Base-by-base conservation (phyloP, 2,797 vertebrate genomes). In the Cottoperca gobio region DNA sequence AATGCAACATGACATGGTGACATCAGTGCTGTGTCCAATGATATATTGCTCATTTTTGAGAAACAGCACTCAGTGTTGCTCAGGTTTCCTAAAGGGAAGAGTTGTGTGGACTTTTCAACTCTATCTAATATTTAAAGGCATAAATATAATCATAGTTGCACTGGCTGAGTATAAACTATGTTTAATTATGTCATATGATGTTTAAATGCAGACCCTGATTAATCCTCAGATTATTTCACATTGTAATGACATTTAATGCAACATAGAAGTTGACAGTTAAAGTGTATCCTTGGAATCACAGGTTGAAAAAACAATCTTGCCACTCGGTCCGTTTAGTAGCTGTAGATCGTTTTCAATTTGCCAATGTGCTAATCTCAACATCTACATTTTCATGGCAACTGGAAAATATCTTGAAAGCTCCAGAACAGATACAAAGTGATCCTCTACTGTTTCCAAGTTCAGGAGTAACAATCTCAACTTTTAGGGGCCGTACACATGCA, bases 1-100 rank as follows among this genome's bases (percentile, higher is more conserved):
- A 33, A 78, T 35, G 46, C 53, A 37, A 64, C 19, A 7, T 64
- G 48, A 64, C 60, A 43, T 24, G 19, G 59, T 70, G 78, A 78
- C 69, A 70, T 64, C 57, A 23, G 24, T 46, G 60, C 45, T 26
- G n/a, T 16, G 17, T 24, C 24, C 50, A 19, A 39, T 39, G 26
- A 39, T 43, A 16, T 8, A 8, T 8, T 37, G 43, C 49, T 45
- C 45, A 42, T 43, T 48, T 61, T 8, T 67, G 37, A 50, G 24
- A 53, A 59, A 60, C 16, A 46, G 31, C 5, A 3, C 4, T 28
- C 42, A 62, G 16, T 37, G 40, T 13, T 60, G 5, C 46, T 78
- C 26, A 48, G 49, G 12, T 23, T 11, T 39, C 8, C 28, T 5
- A 7, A 11, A 17, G 6, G 19, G 3, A 43, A 21, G 19, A 54